Conservation (phyloP, 2,888 invertebrate genomes). For the Apamea monoglypha region DNA sequence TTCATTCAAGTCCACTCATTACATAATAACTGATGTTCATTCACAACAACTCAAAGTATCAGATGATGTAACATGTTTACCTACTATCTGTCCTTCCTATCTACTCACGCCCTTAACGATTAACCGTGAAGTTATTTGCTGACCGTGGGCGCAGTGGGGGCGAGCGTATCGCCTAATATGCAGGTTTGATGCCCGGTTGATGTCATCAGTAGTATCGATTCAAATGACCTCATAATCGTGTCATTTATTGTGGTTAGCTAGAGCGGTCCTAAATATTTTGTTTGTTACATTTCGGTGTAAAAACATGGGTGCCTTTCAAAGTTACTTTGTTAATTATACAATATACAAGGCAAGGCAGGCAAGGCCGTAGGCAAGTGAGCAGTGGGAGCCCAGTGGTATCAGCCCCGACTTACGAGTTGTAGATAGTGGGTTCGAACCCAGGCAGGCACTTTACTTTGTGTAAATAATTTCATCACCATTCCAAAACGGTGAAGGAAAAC, state of each 20-base stretch:
- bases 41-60: slow-evolving; percentile 17
- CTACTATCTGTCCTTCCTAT: slow-evolving; percentile 53
- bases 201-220: slow-evolving; percentile 70
- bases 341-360: no score
- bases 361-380: no score
- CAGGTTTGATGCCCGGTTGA: slow-evolving; percentile 73
- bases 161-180: slow-evolving; percentile 72
- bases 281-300: neutral
- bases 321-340: no score
- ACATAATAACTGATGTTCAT: slow-evolving; percentile 20
- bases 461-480: no score
- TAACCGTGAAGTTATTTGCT: slow-evolving; percentile 63
- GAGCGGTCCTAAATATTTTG: neutral
- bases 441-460: no score
- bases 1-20: slow-evolving; percentile 27
- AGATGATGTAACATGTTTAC: slow-evolving; percentile 53
- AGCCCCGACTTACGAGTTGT: no score
- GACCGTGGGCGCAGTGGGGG: slow-evolving; percentile 66
- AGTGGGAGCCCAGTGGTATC: no score
- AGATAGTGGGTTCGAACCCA: no score
- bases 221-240: slow-evolving; percentile 66
- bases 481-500: no score
- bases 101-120: slow-evolving; percentile 63
- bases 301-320: neutral
- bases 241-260: slow-evolving; percentile 40